phyloP scores from a whole-genome alignment of 2,888 invertebrate species.

The Xestia xanthographa region DNA sequence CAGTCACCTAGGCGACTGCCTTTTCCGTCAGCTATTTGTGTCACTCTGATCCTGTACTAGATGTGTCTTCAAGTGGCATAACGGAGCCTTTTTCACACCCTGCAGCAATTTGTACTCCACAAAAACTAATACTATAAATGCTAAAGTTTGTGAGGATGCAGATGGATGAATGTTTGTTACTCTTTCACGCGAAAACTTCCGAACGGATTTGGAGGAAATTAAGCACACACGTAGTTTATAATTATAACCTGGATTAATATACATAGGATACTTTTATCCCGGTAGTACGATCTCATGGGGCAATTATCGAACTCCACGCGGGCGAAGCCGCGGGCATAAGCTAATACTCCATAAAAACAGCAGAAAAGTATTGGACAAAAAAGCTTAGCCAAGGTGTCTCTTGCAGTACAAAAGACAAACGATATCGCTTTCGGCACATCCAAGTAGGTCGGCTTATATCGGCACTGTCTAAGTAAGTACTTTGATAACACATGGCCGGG shows the following conservation, averaged over 20 bases:
- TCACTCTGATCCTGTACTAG: slow-evolving; percentile 71
- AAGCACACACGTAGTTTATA: too few species aligned
- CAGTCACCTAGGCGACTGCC: slow-evolving; percentile 68
- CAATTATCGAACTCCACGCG: too few species aligned
- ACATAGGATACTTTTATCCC: too few species aligned
- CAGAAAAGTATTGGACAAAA: slow-evolving; percentile 49
- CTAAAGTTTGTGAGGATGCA: too few species aligned
- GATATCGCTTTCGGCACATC: slow-evolving; percentile 74
- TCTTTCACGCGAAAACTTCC: too few species aligned
- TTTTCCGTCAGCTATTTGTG: slow-evolving; percentile 77
- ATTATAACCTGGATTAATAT: too few species aligned
- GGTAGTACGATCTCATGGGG: too few species aligned
- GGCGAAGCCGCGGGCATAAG: too few species aligned
- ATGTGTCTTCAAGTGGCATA: slow-evolving; percentile 45
- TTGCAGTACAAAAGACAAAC: slow-evolving; percentile 71
- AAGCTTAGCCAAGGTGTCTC: slow-evolving; percentile 61
- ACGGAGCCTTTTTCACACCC: slow-evolving; percentile 41
- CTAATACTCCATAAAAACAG: slow-evolving; percentile 44
- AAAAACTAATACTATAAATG: slow-evolving; percentile 26
- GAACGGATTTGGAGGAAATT: too few species aligned
- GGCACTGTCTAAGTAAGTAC: slow-evolving; percentile 69
- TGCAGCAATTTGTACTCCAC: slow-evolving; percentile 38
- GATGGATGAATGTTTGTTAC: too few species aligned
- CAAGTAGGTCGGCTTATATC: slow-evolving; percentile 71
- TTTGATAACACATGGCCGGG: slow-evolving; percentile 71